Percentiles rank a stretch among this genome's conserved stretches.
Conservation (phyloP, 2,888 invertebrate species). For the Chirona hameri region DNA sequence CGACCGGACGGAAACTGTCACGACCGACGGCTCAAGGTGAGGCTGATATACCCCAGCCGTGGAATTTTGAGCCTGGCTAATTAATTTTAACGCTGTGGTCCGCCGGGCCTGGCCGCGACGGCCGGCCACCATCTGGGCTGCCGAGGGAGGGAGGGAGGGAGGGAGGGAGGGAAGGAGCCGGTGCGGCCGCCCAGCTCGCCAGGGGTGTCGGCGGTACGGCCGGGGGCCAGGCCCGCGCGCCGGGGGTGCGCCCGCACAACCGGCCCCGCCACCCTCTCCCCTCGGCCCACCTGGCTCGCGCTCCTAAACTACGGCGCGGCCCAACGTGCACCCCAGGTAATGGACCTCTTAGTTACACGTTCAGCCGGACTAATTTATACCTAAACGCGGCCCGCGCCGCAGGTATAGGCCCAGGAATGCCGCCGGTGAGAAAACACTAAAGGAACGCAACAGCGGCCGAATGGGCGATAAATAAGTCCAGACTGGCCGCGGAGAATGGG, state of each 20-base stretch:
- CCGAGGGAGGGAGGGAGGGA: conserved; percentile 13
- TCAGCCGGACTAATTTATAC: conserved; percentile 24
- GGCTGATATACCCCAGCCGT: too few relatives aligned
- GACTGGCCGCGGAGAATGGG: neutral
- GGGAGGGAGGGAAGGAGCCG: neutral
- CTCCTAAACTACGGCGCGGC: conserved; percentile 1
- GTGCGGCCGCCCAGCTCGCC: conserved; percentile 36
- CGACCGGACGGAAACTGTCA: too few relatives aligned
- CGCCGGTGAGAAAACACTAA: conserved; percentile 12
- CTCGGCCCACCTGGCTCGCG: conserved; percentile 27
- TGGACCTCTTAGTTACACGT: conserved; percentile 27
- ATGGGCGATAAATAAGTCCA: conserved; percentile 9
- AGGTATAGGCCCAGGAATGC: neutral
- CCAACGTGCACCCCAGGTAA: conserved; percentile 13
- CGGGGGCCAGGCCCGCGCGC: conserved; percentile 26
- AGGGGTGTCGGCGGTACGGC: conserved; percentile 35
- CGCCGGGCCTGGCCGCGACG: neutral
- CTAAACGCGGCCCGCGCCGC: conserved; percentile 23
- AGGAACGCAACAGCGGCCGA: neutral
- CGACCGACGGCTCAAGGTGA: too few relatives aligned
- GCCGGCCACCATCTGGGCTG: conserved; percentile 6
- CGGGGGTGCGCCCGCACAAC: neutral
- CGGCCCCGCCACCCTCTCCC: neutral
- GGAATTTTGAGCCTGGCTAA: too few relatives aligned
- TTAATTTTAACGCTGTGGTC: neutral